phyloP scores from a whole-genome alignment of 2,113 vertebrate genomes.

The Anarhynchus alexandrinus region DNA sequence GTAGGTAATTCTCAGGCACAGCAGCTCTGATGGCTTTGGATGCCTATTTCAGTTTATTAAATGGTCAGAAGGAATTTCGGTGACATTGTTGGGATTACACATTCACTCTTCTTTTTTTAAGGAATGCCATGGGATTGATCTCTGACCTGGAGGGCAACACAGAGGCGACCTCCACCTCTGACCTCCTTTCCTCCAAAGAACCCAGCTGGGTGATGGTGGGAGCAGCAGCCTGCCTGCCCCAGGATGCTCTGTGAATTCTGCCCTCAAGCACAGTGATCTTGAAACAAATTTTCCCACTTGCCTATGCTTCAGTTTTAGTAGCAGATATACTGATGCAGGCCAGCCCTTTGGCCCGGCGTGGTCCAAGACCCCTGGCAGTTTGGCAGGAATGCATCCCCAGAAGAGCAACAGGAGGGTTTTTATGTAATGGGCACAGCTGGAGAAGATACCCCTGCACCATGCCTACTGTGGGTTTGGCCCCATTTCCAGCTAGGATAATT shows the following conservation, averaged over 20 bases:
- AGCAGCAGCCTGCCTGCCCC: background rate
- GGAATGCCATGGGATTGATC: conserved; percentile 28
- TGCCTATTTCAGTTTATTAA: background rate
- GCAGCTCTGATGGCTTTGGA: background rate
- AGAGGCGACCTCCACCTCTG: background rate
- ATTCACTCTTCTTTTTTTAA: background rate
- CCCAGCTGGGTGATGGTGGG: background rate
- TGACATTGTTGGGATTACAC: background rate
- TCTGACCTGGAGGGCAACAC: background rate
- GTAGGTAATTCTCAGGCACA: background rate
- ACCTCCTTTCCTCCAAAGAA: background rate
- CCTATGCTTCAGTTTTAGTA: background rate
- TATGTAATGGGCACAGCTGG: background rate
- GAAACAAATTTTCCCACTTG: background rate
- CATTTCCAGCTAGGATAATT: background rate
- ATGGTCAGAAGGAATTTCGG: background rate
- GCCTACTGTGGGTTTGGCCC: background rate
- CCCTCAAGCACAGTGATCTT: background rate
- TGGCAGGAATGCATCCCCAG: background rate
- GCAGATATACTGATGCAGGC: background rate
- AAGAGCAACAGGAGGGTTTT: background rate
- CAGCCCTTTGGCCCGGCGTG: background rate
- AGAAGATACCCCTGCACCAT: background rate
- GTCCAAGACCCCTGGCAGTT: rapidly evolving
- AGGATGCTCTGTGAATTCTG: background rate